Conservation (phyloP, 2,888 invertebrate genomes). For the Cheiracanthium punctorium region DNA sequence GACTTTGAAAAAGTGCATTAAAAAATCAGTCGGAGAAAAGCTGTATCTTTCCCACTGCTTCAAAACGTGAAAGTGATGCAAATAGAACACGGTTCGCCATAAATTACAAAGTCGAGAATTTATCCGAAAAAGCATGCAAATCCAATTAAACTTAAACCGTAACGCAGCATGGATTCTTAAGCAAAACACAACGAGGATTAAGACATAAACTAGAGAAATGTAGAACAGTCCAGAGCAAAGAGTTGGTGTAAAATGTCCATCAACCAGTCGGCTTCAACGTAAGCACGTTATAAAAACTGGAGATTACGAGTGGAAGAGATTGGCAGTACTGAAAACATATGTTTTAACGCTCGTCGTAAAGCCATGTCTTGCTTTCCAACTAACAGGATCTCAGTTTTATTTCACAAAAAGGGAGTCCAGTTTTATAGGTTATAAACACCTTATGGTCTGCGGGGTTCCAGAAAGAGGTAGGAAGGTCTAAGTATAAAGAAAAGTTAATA, state of each 20-base stretch:
- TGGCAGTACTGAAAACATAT: slow-evolving; percentile 53
- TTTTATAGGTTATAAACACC: slow-evolving; percentile 55
- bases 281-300: slow-evolving; percentile 30
- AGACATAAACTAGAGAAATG: not conserved
- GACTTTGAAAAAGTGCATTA: too few relatives aligned
- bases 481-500: not conserved
- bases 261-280: not conserved
- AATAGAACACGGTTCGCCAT: too few relatives aligned
- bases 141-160: not conserved
- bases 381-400: not conserved
- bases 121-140: too few relatives aligned
- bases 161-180: not conserved
- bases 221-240: too few relatives aligned
- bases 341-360: slow-evolving; percentile 46
- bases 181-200: not conserved
- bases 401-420: not conserved
- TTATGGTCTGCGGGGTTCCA: slow-evolving; percentile 9
- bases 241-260: not conserved
- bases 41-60: too few relatives aligned
- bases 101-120: too few relatives aligned
- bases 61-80: too few relatives aligned
- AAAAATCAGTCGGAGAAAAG: too few relatives aligned
- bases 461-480: not conserved
- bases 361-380: not conserved
- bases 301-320: slow-evolving; percentile 44